These are phyloP conservation scores for Turritopsis rubra DNA, from an alignment of 30 jellyfish, hydroid and myxozoan species.

Conservation along the genomic window DNA sequence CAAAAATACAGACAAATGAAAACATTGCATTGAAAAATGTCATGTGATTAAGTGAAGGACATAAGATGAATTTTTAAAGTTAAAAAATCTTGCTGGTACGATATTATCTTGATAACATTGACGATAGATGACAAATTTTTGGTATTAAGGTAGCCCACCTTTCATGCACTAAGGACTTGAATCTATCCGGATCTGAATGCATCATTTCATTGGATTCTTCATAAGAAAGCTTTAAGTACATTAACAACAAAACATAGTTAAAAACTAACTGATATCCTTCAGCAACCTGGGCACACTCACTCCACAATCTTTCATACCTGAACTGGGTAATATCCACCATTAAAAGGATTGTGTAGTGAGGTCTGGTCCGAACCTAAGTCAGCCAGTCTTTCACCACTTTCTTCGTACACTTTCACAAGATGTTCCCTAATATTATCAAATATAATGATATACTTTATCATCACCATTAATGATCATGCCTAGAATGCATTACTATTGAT, in stretches of 20 bases:
- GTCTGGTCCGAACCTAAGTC: constrained; percentile 99
- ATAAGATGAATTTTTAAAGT: background rate
- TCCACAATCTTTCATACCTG: no score
- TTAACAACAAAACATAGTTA: no score
- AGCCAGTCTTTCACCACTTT: constrained; percentile 80
- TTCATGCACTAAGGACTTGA: constrained; percentile 78
- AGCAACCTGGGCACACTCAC: background rate
- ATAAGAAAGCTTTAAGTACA: constrained; percentile 76
- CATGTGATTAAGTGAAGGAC: background rate
- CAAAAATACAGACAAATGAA: no score
- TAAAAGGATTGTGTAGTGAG: constrained; percentile 93
- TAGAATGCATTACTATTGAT: no score
- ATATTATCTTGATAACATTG: background rate
- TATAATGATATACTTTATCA: background rate
- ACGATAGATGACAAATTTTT: background rate
- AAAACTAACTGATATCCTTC: background rate
- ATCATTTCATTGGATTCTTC: constrained; percentile 85
- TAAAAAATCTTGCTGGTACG: no score
- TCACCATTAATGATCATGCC: no score
- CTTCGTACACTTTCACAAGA: constrained; percentile 50
- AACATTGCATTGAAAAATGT: no score
- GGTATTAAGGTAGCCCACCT: constrained; percentile 41
- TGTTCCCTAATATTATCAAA: constrained; percentile 60
- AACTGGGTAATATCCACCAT: constrained; percentile 98
- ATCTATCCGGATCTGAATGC: constrained; percentile 72